These are phyloP conservation scores for Corythaixoides concolor DNA, from an alignment of 2,113 vertebrate genomes.

Conservation along the genomic window DNA sequence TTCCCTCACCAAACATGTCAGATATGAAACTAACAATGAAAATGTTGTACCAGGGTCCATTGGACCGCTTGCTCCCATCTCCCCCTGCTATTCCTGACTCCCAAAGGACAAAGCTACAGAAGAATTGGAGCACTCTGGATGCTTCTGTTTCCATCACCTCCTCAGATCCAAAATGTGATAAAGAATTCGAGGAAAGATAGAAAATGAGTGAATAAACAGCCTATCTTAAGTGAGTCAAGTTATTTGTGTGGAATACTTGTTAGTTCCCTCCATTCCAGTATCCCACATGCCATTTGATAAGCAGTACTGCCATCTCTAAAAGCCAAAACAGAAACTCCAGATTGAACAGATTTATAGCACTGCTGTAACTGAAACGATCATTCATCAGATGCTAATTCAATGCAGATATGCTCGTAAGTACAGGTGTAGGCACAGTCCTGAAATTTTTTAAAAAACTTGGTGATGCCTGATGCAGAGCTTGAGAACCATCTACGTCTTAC, in stretches of 20 bases:
- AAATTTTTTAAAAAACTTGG: not conserved
- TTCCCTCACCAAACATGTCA: not conserved
- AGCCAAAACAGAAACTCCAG: not conserved
- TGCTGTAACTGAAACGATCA: not conserved
- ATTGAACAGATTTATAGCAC: not conserved
- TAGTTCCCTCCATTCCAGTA: not conserved
- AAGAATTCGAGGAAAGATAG: not conserved
- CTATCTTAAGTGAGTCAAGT: not conserved
- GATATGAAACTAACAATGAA: not conserved
- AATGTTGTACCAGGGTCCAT: not conserved
- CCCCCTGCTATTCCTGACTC: not conserved
- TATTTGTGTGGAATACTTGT: not conserved
- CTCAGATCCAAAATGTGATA: not conserved
- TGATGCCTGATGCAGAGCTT: not conserved
- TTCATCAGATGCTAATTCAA: not conserved
- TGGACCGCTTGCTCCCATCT: not conserved
- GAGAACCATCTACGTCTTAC: not conserved
- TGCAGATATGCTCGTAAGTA: not conserved
- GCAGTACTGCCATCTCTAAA: not conserved
- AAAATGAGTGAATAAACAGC: not conserved
- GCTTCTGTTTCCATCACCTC: not conserved
- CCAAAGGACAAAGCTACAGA: not conserved
- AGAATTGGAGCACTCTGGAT: not conserved
- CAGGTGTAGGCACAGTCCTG: not conserved
- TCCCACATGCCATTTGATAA: not conserved